phyloP scores from a whole-genome alignment of 2,797 vertebrate genomes.

The Eremophila alpestris region DNA sequence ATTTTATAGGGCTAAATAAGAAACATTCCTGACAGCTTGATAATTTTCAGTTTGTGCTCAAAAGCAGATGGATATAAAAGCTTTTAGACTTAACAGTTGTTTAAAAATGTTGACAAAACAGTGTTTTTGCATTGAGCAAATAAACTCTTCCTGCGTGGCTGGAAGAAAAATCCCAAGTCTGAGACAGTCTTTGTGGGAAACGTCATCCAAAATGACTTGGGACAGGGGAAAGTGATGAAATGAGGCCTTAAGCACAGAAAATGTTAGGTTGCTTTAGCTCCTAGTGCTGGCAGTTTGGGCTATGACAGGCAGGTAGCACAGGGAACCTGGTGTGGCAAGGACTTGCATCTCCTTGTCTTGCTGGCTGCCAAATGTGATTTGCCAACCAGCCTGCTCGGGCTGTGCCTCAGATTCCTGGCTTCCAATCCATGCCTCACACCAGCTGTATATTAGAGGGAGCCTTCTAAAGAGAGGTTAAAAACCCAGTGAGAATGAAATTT shows the following conservation, averaged over 20 bases:
- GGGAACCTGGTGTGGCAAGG: background rate
- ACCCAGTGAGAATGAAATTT: background rate
- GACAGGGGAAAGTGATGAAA: background rate
- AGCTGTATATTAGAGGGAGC: background rate
- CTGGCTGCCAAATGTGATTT: background rate
- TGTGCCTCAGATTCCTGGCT: background rate
- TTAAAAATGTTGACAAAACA: slow-evolving; percentile 63
- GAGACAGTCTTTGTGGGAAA: background rate
- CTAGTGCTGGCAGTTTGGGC: background rate
- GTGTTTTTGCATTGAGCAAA: slow-evolving; percentile 3
- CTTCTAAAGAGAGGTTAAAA: background rate
- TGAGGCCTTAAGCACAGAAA: background rate
- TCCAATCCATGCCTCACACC: no score
- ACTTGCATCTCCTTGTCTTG: background rate
- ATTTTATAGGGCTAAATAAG: slow-evolving; percentile 35
- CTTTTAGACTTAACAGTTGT: slow-evolving; percentile 43
- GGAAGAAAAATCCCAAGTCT: background rate
- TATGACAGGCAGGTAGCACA: fast-evolving
- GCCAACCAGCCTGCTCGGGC: background rate
- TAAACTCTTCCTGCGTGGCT: background rate
- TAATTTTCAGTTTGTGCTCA: slow-evolving; percentile 36
- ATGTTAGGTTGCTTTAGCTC: background rate
- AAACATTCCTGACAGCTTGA: slow-evolving; percentile 42
- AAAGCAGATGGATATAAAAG: slow-evolving; percentile 52
- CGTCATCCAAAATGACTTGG: background rate